phyloP scores from a whole-genome alignment of 92 coral and sea anemone species.

The Montipora capitata region DNA sequence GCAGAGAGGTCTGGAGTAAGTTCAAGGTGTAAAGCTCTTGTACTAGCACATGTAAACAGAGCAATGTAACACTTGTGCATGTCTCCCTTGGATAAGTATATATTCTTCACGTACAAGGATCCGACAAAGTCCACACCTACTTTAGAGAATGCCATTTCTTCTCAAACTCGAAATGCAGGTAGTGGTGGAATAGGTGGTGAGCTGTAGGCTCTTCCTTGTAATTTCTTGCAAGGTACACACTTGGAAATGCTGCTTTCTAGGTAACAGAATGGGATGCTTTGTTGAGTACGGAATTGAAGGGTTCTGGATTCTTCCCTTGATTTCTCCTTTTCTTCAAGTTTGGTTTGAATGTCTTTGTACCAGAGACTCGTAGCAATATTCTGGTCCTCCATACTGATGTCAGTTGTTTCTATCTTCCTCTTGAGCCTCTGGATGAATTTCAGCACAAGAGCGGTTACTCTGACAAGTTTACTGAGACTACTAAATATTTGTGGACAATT shows the following conservation, averaged over 20 bases:
- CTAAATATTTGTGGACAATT: constrained; percentile 30
- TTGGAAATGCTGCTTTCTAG: constrained; percentile 39
- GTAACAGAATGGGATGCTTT: constrained; percentile 39
- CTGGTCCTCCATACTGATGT: constrained; percentile 15
- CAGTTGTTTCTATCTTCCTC: constrained; percentile 18
- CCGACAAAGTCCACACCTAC: constrained; percentile 11
- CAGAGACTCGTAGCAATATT: constrained; percentile 4
- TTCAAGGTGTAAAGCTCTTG: constrained; percentile 58
- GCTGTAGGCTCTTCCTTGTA: constrained; percentile 13
- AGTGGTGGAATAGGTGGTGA: constrained; percentile 45
- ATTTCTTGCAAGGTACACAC: constrained; percentile 29
- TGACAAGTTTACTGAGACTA: constrained; percentile 36
- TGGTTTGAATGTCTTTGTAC: constrained; percentile 4
- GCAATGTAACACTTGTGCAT: constrained; percentile 9
- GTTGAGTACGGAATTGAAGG: constrained; percentile 36
- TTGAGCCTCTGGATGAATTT: constrained; percentile 32
- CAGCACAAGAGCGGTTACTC: constrained; percentile 48
- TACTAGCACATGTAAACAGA: constrained; percentile 30
- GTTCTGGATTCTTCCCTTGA: constrained; percentile 26
- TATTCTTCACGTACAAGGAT: not conserved
- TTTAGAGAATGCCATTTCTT: constrained; percentile 8
- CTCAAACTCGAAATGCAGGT: constrained; percentile 23
- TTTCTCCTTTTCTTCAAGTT: constrained; percentile 29
- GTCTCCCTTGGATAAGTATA: not conserved
- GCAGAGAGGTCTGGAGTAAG: constrained; percentile 60